Evolutionary conservation across 2,113 vertebrate genomes (phyloP), one percentile per base, ranked within the genome.

Genomic region (Oryzias melastigma): DNA sequence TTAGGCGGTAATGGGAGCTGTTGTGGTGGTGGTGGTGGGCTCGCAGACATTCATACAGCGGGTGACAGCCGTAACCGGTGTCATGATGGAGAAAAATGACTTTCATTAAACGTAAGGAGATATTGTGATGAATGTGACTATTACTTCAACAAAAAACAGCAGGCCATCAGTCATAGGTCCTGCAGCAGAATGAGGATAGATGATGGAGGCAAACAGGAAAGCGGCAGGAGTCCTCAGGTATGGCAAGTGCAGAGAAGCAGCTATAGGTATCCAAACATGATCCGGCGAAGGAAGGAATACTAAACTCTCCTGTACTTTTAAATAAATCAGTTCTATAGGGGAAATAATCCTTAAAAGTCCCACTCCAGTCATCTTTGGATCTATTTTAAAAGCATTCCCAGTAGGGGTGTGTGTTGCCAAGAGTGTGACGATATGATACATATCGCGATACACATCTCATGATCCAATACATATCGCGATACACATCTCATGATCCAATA

Each of bases 91-190:
- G 74, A 84, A 66, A 78, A 85, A 82, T 77, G 60, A 51, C 58
- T 65, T 71, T 77, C 65, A 55, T 65, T 72, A 65, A 69, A 35
- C 44, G 35, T 46, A n/a, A 63, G 16, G 17, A 58, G 61, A 73
- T 59, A 78, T 78, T 61, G 75, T 72, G 81, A 81, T 71, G 58
- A 75, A 85, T 73, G 73, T 42, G 67, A 52, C 49, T 44, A 53
- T 56, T 29, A 25, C 75, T 43, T 35, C 46, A 8, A 18, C 44
- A 15, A 41, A 45, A 72, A 64, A 44, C 52, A 56, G 24, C 0
- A 0, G 10, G 19, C 24, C 68, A 71, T 73, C 65, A 53, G 43
- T 71, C 72, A 54, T 12, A 58, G 15, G 47, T 24, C 24, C 14
- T 62, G 51, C 29, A 14, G 53, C 44, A 48, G 62, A 66, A 66